Conservation (phyloP, 2,113 vertebrate species). For the Cnemophilus loriae region DNA sequence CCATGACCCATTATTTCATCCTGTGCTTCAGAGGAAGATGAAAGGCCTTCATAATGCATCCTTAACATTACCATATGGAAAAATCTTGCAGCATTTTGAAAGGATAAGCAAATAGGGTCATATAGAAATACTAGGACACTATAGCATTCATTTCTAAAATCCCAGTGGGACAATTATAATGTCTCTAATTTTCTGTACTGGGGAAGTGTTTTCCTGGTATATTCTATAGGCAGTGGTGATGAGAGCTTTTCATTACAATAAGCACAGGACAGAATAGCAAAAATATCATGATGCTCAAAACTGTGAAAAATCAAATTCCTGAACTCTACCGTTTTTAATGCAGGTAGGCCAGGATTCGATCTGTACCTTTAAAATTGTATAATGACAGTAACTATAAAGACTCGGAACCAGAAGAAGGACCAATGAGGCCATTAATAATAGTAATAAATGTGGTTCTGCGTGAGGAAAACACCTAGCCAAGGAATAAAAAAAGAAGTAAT, state of each 20-base stretch:
- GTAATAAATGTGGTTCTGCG: neutral
- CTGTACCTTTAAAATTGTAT: neutral
- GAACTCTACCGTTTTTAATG: neutral
- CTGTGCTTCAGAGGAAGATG: slow-evolving; percentile 12
- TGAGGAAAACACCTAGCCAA: slow-evolving; percentile 19
- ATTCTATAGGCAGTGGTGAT: neutral
- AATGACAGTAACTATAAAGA: neutral
- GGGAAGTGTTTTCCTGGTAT: neutral
- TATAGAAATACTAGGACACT: neutral
- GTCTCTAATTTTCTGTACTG: neutral
- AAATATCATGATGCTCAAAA: neutral
- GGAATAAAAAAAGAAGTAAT: neutral
- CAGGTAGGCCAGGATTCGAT: neutral
- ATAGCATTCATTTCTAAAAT: neutral
- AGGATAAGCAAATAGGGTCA: neutral
- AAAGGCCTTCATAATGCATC: slow-evolving; percentile 29
- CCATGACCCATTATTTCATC: slow-evolving; percentile 13
- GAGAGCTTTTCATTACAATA: neutral
- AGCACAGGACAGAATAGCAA: neutral
- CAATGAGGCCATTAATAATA: neutral
- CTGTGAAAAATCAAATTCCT: neutral
- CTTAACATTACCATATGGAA: slow-evolving; percentile 46
- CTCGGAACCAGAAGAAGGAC: neutral
- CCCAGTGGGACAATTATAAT: neutral
- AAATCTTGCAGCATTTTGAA: neutral